phyloP scores from a whole-genome alignment of 2,797 vertebrate genomes.

The Megaceryle alcyon region DNA sequence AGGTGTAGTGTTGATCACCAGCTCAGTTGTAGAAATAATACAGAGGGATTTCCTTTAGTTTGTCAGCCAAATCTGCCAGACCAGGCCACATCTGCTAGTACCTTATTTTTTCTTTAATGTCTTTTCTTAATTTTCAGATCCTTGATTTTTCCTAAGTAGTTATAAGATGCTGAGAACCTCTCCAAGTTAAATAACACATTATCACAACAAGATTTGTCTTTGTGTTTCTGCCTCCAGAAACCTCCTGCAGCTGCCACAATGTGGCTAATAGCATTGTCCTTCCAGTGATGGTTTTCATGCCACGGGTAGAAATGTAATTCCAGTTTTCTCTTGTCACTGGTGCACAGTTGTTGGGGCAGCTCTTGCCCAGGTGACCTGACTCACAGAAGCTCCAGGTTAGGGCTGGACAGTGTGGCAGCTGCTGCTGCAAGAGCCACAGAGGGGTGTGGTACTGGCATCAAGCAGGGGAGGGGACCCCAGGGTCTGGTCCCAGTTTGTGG shows the following conservation, averaged over 20 bases:
- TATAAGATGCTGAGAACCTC: neutral
- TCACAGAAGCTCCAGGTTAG: neutral
- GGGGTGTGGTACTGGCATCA: fast-evolving
- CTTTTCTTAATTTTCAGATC: neutral
- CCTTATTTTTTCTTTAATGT: neutral
- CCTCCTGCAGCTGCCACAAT: neutral
- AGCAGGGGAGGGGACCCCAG: neutral
- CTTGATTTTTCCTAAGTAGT: neutral
- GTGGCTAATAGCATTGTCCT: neutral
- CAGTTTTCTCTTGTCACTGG: neutral
- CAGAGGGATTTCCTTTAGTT: fast-evolving
- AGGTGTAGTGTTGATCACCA: neutral
- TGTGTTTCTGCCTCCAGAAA: neutral
- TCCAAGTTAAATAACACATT: neutral
- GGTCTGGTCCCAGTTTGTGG: neutral
- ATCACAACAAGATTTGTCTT: neutral
- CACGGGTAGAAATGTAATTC: neutral
- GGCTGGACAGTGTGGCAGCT: neutral
- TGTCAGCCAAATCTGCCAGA: neutral
- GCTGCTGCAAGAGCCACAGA: neutral
- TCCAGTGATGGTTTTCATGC: neutral
- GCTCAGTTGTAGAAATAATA: neutral
- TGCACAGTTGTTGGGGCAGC: neutral
- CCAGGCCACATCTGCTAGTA: neutral
- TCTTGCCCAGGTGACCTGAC: neutral